Percentiles rank a stretch among this genome's conserved stretches.
Evolutionary conservation across 2,113 vertebrate species (phyloP).

Genomic region (Phyllostomus discolor): DNA sequence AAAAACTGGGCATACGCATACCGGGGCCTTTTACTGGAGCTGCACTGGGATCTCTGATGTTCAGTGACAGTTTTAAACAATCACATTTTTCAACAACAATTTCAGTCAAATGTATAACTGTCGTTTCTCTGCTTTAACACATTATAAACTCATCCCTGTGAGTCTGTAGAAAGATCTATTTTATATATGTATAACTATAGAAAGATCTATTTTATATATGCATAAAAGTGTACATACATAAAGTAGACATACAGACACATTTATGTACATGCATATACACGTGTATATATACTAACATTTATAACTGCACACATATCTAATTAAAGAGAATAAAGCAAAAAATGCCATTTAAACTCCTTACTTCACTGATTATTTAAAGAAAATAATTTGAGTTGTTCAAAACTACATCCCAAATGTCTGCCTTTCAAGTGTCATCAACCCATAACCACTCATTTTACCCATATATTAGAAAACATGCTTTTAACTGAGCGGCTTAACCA

Average conservation of each 20-base stretch:
- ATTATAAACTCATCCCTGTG: background rate
- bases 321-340: background rate
- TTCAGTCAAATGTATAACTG: background rate
- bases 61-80: background rate
- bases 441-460: constrained; percentile 62
- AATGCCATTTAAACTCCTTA: background rate
- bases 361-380: constrained; percentile 42
- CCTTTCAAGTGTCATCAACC: constrained; percentile 71
- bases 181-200: background rate
- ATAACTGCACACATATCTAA: background rate
- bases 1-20: background rate
- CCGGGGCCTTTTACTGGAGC: background rate
- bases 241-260: background rate
- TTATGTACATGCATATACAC: background rate
- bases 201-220: background rate
- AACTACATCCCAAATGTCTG: constrained; percentile 68
- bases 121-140: background rate
- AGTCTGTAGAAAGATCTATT: background rate
- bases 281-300: background rate
- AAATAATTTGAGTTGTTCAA: constrained; percentile 30
- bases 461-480: constrained; percentile 65
- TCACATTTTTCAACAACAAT: background rate
- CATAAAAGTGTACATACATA: background rate
- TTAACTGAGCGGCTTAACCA: constrained; percentile 73
- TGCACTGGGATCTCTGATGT: background rate